Percentiles rank a stretch among this genome's conserved stretches.
These are phyloP conservation scores for Anoncus sp. DNA, from an alignment of 2,888 invertebrate species.

Conservation along the genomic window DNA sequence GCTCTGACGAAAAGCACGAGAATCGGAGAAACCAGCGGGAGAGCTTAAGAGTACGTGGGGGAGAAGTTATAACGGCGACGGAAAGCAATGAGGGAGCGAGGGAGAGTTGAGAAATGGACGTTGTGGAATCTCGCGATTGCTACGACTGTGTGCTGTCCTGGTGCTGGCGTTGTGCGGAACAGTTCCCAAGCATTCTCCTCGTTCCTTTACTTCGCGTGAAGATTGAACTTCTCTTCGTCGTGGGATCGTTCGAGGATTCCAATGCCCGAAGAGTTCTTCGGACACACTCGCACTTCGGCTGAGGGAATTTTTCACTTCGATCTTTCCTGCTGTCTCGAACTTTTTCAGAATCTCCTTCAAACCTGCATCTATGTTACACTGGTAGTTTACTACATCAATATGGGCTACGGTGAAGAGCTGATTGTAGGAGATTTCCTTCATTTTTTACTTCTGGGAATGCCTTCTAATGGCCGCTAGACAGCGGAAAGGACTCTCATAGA, in stretches of 20 bases:
- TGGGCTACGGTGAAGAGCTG: background rate
- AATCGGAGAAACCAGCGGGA: constrained; percentile 31
- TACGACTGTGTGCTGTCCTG: constrained; percentile 31
- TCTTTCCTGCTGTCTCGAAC: constrained; percentile 18
- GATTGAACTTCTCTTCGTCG: constrained; percentile 21
- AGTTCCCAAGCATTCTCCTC: constrained; percentile 49
- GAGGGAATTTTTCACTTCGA: constrained; percentile 43
- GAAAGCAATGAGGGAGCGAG: constrained; percentile 43
- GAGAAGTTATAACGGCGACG: constrained; percentile 33
- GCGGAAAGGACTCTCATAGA: background rate
- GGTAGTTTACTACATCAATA: background rate
- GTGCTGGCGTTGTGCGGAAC: constrained; percentile 31
- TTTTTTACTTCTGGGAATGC: constrained; percentile 10
- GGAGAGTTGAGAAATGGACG: constrained; percentile 59
- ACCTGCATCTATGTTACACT: background rate
- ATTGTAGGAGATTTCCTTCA: background rate
- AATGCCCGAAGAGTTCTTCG: constrained; percentile 28
- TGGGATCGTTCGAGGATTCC: constrained; percentile 45
- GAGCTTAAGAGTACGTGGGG: constrained; percentile 44
- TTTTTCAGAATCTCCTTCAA: constrained; percentile 6
- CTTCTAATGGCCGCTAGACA: background rate
- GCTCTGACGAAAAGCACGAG: constrained; percentile 22
- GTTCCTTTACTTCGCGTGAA: constrained; percentile 34
- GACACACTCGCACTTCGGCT: constrained; percentile 12
- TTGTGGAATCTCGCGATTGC: constrained; percentile 64